These are phyloP conservation scores for Melieria picta DNA, from an alignment of 2,888 invertebrate species.

Conservation along the genomic window DNA sequence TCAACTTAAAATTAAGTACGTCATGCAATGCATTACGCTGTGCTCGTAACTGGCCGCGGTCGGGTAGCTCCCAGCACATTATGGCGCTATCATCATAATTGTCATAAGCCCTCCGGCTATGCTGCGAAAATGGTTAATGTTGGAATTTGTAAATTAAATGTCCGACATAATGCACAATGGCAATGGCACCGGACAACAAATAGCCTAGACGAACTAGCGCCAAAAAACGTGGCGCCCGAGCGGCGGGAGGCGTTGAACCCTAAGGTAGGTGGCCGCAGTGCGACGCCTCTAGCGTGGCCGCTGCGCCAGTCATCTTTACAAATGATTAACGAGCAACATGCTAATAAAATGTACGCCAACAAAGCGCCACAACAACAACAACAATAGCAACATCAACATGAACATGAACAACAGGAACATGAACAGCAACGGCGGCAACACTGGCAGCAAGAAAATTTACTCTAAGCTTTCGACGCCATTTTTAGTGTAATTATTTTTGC, in stretches of 20 bases:
- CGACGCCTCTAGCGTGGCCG: too few species aligned
- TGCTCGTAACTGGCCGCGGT: too few species aligned
- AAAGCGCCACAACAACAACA: conserved; percentile 9
- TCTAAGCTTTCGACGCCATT: conserved; percentile 26
- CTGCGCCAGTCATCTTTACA: background rate
- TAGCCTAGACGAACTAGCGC: too few species aligned
- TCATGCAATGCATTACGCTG: too few species aligned
- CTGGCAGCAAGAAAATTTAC: conserved; percentile 10
- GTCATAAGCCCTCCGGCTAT: conserved; percentile 35
- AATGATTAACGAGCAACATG: conserved; percentile 41
- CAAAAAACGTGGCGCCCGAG: too few species aligned
- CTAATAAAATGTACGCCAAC: conserved; percentile 36
- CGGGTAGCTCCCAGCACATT: too few species aligned
- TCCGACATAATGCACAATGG: conserved; percentile 17
- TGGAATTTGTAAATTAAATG: conserved; percentile 38
- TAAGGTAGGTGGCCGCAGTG: too few species aligned
- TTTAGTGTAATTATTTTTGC: conserved; percentile 37
- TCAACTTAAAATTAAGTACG: too few species aligned
- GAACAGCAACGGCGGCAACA: conserved; percentile 6
- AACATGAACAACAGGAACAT: background rate
- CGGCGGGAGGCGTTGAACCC: too few species aligned
- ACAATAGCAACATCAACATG: background rate
- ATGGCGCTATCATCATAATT: conserved; percentile 30
- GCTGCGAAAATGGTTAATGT: conserved; percentile 28
- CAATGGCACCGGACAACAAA: conserved; percentile 3